Evolutionary conservation across 2,888 invertebrate genomes (phyloP).

Genomic region (Chrysomela aeneicollis): DNA sequence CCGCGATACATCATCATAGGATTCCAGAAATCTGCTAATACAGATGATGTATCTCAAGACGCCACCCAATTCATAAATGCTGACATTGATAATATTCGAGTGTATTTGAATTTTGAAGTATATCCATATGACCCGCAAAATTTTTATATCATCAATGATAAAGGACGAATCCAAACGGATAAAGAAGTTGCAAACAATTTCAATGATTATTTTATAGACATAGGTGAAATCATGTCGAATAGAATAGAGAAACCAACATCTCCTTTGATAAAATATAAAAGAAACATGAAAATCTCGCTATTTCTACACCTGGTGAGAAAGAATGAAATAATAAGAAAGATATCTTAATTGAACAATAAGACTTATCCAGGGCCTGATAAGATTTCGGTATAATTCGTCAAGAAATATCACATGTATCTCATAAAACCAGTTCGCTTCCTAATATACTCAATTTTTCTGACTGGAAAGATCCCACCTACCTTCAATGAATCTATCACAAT

Average conservation of each 20-base stretch:
- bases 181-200: neutral
- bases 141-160: too few relatives aligned
- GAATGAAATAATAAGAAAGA: neutral
- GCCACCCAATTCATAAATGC: too few relatives aligned
- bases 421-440: too few relatives aligned
- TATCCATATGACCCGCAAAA: too few relatives aligned
- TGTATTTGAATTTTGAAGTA: too few relatives aligned
- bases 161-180: too few relatives aligned
- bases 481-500: neutral
- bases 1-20: too few relatives aligned
- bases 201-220: neutral
- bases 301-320: neutral
- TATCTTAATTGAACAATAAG: neutral
- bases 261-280: neutral
- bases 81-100: too few relatives aligned
- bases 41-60: too few relatives aligned
- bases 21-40: too few relatives aligned
- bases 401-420: neutral
- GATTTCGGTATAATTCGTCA: neutral
- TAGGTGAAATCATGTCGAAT: neutral
- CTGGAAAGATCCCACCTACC: neutral
- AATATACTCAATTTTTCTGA: neutral
- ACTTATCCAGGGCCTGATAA: neutral
- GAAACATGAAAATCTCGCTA: neutral
- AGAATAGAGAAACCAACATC: neutral